Evolutionary conservation across 2,113 vertebrate genomes (phyloP), one percentile per base, ranked within the genome.

Genomic region (Mesitornis unicolor): DNA sequence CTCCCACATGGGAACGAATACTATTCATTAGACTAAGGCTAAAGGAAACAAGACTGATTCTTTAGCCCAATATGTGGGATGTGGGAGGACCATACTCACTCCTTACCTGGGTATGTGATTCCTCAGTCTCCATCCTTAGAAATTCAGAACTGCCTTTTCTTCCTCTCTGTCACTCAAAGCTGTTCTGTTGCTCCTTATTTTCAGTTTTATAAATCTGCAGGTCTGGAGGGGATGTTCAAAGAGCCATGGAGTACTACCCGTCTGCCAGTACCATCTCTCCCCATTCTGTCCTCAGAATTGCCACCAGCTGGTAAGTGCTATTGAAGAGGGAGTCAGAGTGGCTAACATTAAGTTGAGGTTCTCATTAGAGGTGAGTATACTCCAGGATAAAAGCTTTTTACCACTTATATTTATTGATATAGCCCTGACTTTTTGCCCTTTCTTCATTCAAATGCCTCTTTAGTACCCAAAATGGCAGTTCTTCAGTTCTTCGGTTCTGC

Each of bases 381-480:
- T 57, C 80, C 53, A 69, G 17, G 40, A 57, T 43, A 67, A 95
- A 95, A 83, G 53, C 10, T 70, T 92, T 76, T 65, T 79, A 15
- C 11, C 73, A 25, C 40, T 85, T 79, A 20, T 56, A 36, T 65
- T 91, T 92, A 45, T 65, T 77, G 45, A 61, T 93, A 56, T 48
- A 84, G 13, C 13, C 26, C 31, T 42, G 36, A 36, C 45, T 85
- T 87, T 36, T 85, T 77, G 22, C 24, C 38, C 24, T 78, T 90
- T 74, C 42, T 59, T 28, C 2, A 1, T 89, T 91, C 28, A 50
- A 70, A 68, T 89, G 7, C 8, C 8, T 84, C 35, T 84, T 84
- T 63, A 75, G 5, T 48, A 89, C 28, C 14, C 7, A 54, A 85
- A 87, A 91, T 59, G 8, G 29, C 3, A 2, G 6, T 67, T 92